Conservation (phyloP, 2,888 invertebrate genomes). For the Fabriciana adippe region DNA sequence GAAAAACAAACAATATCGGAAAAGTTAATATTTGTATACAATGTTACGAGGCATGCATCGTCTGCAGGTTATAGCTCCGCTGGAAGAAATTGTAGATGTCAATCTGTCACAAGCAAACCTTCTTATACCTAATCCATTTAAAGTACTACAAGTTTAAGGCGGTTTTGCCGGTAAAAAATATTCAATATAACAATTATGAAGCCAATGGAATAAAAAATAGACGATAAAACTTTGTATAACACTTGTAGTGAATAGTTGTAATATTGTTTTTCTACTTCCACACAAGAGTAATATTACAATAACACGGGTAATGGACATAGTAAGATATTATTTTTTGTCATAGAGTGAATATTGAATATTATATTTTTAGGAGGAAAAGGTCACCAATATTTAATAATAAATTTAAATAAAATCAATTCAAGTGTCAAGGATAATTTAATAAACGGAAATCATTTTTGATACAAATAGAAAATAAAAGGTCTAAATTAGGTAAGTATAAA, state of each 20-base stretch:
- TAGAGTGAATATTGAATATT: too few relatives aligned
- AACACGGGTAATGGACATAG: too few relatives aligned
- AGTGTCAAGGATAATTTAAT: background rate
- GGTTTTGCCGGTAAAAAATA: background rate
- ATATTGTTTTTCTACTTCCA: too few relatives aligned
- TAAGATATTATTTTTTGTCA: too few relatives aligned
- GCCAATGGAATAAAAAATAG: too few relatives aligned
- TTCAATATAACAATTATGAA: too few relatives aligned
- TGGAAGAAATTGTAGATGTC: conserved; percentile 46
- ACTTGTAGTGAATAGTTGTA: too few relatives aligned
- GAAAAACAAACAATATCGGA: background rate
- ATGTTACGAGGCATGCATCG: conserved; percentile 25
- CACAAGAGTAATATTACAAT: too few relatives aligned
- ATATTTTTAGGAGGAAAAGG: too few relatives aligned
- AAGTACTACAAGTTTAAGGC: conserved; percentile 7
- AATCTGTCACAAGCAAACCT: conserved; percentile 47
- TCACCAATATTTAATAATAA: background rate
- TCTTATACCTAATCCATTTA: conserved; percentile 26
- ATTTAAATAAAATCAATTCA: background rate
- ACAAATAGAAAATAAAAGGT: background rate
- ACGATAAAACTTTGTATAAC: too few relatives aligned
- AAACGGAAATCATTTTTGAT: background rate
- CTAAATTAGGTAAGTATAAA: background rate
- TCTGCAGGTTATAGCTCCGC: conserved; percentile 42
- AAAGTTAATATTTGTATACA: conserved; percentile 19